phyloP scores from a whole-genome alignment of 2,888 invertebrate species.

The Drosophila infuscata region DNA sequence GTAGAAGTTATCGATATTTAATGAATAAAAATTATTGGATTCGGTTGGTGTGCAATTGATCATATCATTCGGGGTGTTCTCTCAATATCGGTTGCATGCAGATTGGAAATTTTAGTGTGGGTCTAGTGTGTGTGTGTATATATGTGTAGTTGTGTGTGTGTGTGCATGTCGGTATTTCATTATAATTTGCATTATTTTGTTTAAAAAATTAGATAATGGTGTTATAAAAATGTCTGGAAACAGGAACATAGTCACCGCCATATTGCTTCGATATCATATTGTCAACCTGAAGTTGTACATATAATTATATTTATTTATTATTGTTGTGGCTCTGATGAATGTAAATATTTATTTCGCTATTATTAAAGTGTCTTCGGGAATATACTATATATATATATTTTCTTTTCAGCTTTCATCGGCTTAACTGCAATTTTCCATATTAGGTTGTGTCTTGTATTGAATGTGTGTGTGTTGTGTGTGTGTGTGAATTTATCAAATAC shows the following conservation, averaged over 20 bases:
- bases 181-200: conserved; percentile 53
- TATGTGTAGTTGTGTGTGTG: conserved; percentile 15
- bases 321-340: conserved; percentile 20
- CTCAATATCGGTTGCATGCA: conserved; percentile 46
- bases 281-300: conserved; percentile 53
- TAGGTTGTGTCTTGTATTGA: conserved; percentile 1
- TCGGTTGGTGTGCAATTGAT: conserved; percentile 20
- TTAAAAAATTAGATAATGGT: conserved; percentile 44
- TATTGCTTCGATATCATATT: conserved; percentile 84
- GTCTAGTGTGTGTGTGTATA: conserved; percentile 16
- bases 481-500: conserved; percentile 15
- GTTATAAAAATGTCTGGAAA: conserved; percentile 55
- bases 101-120: conserved; percentile 30
- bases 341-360: conserved; percentile 6
- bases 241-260: conserved; percentile 85
- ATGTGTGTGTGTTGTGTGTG: neutral
- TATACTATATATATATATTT: conserved; percentile 7
- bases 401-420: conserved; percentile 8
- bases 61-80: conserved; percentile 15
- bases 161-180: conserved; percentile 40
- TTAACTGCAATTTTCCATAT: conserved; percentile 17
- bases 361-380: conserved; percentile 3
- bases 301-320: conserved; percentile 22
- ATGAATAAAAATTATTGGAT: conserved; percentile 27
- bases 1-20: conserved; percentile 8